phyloP scores from a whole-genome alignment of 2,113 vertebrate genomes.

The Eubucco bourcierii region DNA sequence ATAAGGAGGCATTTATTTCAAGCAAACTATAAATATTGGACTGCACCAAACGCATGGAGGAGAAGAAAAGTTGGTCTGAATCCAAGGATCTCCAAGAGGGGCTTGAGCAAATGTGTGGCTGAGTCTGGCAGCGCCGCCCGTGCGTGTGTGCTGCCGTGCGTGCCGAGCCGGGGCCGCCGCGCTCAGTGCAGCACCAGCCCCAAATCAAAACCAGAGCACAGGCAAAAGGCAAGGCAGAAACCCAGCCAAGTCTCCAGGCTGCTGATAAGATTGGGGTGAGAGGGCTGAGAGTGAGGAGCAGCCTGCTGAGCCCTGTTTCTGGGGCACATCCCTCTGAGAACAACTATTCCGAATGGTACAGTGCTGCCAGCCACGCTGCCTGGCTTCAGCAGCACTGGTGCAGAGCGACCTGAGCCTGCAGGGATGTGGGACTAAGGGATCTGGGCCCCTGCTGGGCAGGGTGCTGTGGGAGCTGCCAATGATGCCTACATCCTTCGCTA shows the following conservation, averaged over 20 bases:
- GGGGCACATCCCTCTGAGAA: rapidly evolving
- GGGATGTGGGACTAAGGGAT: no score
- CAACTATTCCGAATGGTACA: rapidly evolving
- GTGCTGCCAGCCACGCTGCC: rapidly evolving
- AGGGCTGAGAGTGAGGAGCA: not conserved
- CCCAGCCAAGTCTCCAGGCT: rapidly evolving
- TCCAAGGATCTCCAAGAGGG: constrained; percentile 52
- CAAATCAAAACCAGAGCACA: constrained; percentile 52
- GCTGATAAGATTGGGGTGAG: not conserved
- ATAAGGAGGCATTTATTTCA: constrained; percentile 72
- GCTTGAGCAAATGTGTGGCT: constrained; percentile 58
- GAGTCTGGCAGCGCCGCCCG: constrained; percentile 19
- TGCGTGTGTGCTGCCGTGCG: not conserved
- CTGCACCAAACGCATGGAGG: constrained; percentile 55
- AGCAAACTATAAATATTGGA: constrained; percentile 66
- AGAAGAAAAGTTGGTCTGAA: constrained; percentile 53
- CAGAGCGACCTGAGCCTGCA: rapidly evolving
- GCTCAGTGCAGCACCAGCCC: not conserved
- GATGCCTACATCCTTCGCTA: not conserved
- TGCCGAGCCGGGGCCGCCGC: constrained; percentile 19
- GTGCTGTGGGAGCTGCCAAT: not conserved
- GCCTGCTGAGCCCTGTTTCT: not conserved
- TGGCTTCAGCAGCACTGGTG: rapidly evolving
- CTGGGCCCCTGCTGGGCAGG: not conserved
- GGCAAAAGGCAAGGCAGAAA: not conserved